Conservation (phyloP, 2,797 vertebrate genomes). For the Pangasius mekongensis region DNA sequence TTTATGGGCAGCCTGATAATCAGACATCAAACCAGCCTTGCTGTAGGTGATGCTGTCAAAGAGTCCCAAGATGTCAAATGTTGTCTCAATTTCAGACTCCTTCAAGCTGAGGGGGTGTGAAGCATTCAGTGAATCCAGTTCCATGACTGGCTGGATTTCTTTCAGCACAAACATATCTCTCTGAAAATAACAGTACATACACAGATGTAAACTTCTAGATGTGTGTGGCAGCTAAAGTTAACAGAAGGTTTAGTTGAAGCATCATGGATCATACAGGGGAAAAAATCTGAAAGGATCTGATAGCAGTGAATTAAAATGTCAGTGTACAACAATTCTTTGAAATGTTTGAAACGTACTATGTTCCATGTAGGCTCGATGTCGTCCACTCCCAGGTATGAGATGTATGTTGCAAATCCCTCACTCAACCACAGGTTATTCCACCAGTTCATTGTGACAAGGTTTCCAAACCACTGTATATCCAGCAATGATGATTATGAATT, state of each 20-base stretch:
- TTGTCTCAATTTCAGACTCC: slow-evolving; percentile 52
- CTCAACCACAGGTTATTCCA: slow-evolving; percentile 82
- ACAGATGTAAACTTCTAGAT: background rate
- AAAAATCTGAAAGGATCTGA: background rate
- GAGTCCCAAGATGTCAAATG: slow-evolving; percentile 56
- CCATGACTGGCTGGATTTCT: slow-evolving; percentile 61
- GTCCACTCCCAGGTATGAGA: slow-evolving; percentile 65
- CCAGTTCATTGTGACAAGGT: slow-evolving; percentile 82
- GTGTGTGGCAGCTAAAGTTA: background rate
- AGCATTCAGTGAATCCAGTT: slow-evolving; percentile 66
- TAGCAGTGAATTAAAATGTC: background rate
- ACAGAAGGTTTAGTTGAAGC: background rate
- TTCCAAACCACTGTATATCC: slow-evolving; percentile 79
- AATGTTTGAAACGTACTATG: slow-evolving; percentile 60
- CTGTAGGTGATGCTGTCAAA: slow-evolving; percentile 72
- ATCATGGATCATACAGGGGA: background rate
- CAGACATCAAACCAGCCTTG: slow-evolving; percentile 68
- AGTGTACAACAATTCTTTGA: background rate
- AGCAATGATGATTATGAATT: slow-evolving; percentile 21
- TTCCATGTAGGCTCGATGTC: slow-evolving; percentile 61
- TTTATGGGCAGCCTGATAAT: background rate
- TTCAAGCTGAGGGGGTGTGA: slow-evolving; percentile 70
- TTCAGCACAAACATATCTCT: slow-evolving; percentile 54
- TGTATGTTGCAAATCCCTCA: slow-evolving; percentile 76
- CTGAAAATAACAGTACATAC: slow-evolving; percentile 58